Conservation (phyloP, 2,113 vertebrate species). For the Bos javanicus region DNA sequence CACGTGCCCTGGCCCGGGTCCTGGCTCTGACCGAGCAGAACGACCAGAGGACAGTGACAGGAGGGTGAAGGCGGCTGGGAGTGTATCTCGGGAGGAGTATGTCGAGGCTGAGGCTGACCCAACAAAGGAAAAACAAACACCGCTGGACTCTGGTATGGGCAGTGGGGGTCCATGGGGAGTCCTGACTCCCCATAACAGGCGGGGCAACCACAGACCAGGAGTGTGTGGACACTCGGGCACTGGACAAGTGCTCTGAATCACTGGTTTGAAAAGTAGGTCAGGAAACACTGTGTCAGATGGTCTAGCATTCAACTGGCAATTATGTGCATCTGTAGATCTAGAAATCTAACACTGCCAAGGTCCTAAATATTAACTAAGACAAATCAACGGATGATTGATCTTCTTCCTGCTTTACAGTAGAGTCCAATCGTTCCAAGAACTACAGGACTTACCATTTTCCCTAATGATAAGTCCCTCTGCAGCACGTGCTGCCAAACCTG, state of each 20-base stretch:
- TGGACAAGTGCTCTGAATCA: not conserved
- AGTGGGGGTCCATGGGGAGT: not conserved
- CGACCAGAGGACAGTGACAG: not conserved
- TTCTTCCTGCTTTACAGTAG: not conserved
- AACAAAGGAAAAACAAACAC: not conserved
- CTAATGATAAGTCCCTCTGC: not conserved
- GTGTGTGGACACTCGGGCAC: accelerated
- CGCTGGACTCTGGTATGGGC: not conserved
- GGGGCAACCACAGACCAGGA: not conserved
- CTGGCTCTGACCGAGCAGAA: not conserved
- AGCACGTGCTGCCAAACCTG: accelerated
- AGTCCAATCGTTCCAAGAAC: not conserved
- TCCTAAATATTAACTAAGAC: not conserved
- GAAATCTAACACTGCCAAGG: not conserved
- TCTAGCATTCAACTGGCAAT: not conserved
- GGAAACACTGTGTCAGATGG: not conserved
- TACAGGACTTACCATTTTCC: not conserved
- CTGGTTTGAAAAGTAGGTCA: not conserved
- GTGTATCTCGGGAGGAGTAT: not conserved
- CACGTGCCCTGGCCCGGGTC: not conserved
- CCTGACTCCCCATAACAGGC: too few species aligned
- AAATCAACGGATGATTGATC: not conserved
- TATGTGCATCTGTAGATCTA: accelerated
- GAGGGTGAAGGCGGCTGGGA: not conserved
- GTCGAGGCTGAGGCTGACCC: not conserved